Base-by-base conservation (phyloP, 2,113 vertebrate species). In the Eolophus roseicapilla region DNA sequence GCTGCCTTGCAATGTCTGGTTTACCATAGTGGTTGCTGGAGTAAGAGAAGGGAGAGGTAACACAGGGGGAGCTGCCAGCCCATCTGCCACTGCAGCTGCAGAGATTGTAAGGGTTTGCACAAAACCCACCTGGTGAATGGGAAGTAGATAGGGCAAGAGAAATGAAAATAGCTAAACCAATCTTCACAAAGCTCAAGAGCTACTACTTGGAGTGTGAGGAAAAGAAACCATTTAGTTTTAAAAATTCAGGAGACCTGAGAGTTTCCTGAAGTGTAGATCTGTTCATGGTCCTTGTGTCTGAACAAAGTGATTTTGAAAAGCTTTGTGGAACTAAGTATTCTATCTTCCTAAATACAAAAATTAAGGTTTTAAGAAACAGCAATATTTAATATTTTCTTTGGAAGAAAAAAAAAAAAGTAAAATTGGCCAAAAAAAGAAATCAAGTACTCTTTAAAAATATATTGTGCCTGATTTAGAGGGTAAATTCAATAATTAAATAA, bases 41-140 rank as follows among this genome's bases (percentile, higher is more conserved):
- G n/a, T 17, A n/a, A 73, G 5, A 35, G 31, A n/a, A 53, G 69
- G 5, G 11, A 29, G 39, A 76, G 13, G 46, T 19, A 41, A 20
- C 19, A 2, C 8, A 13, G 69, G 3, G 3, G 17, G 6, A 90
- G 28, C 53, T 86, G 44, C 46, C 86, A 83, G 21, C 17, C 41
- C 21, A 5, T 2, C 33, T 3, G 12, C 19, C 37, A 33, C 67
- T 63, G 62, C 95, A 96, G 92, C 75, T 96, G 88, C 47, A 86
- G 82, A 60, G 17, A 12, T 16, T 17, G 9, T 13, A 71, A 59
- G 6, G 35, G 5, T 27, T 57, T 80, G 33, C 37, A 55, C 16
- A 75, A 88, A 95, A 43, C 13, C 79, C 93, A 95, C 69, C 90
- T 95, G 85, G 27, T 63, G 24, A 88, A 88, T 70, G 39, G 64